Percentiles rank a stretch among this genome's conserved stretches.
Conservation (phyloP, 2,113 vertebrate species). For the Platichthys stellatus region DNA sequence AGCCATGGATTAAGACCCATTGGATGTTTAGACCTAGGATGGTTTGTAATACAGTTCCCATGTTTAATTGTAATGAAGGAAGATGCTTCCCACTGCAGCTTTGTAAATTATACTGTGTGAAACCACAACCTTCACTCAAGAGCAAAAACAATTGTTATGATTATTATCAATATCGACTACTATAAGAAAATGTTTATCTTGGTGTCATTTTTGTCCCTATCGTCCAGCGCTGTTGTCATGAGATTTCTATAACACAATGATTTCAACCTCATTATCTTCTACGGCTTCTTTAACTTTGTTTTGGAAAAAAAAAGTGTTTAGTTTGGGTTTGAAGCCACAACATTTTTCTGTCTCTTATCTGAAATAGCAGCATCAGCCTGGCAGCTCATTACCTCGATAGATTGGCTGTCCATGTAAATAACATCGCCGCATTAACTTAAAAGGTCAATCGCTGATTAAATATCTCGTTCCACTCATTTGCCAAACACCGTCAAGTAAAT, state of each 20-base stretch:
- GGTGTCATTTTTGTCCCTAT: not conserved
- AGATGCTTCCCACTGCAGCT: too few species aligned
- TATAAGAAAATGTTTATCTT: not conserved
- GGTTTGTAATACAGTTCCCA: too few species aligned
- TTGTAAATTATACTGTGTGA: too few species aligned
- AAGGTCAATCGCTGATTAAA: not conserved
- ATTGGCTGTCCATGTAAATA: not conserved
- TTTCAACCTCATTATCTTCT: not conserved
- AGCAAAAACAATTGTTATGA: too few species aligned
- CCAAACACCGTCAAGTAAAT: not conserved
- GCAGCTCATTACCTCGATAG: not conserved
- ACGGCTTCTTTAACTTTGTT: not conserved
- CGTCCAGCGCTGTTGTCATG: not conserved
- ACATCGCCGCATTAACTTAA: not conserved
- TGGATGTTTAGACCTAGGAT: too few species aligned
- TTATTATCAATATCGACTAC: too few species aligned
- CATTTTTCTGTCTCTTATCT: not conserved
- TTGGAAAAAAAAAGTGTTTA: not conserved
- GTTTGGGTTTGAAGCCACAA: not conserved
- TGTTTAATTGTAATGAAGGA: too few species aligned
- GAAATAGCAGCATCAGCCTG: not conserved
- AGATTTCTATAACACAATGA: not conserved
- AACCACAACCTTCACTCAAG: too few species aligned
- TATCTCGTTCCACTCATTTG: not conserved
- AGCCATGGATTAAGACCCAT: too few species aligned